Percentiles rank a stretch among this genome's conserved stretches.
Conservation (phyloP, 2,113 vertebrate species). For the Nanger granti region DNA sequence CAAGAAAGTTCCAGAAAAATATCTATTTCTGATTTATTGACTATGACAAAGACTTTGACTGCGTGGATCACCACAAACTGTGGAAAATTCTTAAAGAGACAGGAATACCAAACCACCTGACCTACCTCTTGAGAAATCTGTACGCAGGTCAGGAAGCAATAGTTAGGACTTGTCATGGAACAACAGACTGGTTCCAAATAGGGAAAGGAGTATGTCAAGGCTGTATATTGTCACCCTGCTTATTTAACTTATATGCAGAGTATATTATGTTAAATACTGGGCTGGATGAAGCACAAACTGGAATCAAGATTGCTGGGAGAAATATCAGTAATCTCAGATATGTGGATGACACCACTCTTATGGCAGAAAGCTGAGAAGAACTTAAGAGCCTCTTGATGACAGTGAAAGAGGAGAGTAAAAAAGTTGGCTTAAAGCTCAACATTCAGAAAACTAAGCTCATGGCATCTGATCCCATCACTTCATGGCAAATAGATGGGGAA, state of each 20-base stretch:
- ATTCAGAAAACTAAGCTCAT: neutral
- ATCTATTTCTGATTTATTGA: neutral
- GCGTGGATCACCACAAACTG: neutral
- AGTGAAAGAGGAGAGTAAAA: neutral
- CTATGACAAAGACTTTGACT: neutral
- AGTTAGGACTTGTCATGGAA: neutral
- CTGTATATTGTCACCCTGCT: neutral
- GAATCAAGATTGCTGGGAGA: neutral
- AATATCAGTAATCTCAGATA: neutral
- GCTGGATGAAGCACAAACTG: neutral
- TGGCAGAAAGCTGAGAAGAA: neutral
- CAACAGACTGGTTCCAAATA: neutral
- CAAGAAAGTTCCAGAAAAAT: neutral
- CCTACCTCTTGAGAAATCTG: neutral
- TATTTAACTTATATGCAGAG: neutral
- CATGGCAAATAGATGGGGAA: neutral
- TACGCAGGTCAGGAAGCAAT: neutral
- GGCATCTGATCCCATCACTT: neutral
- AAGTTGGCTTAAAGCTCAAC: neutral
- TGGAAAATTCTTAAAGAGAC: neutral
- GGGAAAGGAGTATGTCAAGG: neutral
- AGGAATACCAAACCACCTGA: neutral
- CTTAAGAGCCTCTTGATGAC: neutral
- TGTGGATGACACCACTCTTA: accelerated
- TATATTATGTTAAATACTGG: neutral